Base-by-base conservation (phyloP, 1,140 invertebrate genomes). In the Leptestheria dahalacensis region DNA sequence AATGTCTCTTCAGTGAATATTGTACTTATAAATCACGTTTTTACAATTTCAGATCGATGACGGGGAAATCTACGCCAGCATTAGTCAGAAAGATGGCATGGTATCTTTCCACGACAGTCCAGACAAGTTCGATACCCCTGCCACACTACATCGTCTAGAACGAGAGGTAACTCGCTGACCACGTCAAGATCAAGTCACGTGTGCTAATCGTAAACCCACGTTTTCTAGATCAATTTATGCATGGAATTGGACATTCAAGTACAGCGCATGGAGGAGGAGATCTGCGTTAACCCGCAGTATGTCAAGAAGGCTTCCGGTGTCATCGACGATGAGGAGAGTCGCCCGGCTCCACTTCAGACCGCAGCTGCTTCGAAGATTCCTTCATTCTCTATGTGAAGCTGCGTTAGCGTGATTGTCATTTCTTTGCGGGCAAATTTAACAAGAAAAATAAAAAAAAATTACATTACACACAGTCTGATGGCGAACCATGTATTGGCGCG, bases 71-170 rank as follows among this genome's bases (percentile, higher is more conserved):
- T 96, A 86, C 78, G 94, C 93, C 1, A 88, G 87, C 62, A 97
- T 98, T 56, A 96, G 97, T 76, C 91, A 97, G 74, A 93, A 92
- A 73, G 93, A 97, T 75, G 93, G 93, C 11, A 98, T 97, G 93
- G 93, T 98, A 15, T 77, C 91, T 24, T 97, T 98, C 70, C 83
- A 91, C 63, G 92, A 97, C 70, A 91, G 91, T 75, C 91, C 93
- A 28, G 91, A 97, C 71, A 94, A 93, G 70, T 95, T 91, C 69
- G 87, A 94, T 65, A 88, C 86, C 59, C 84, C 88, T 0, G 77
- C 79, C 61, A 93, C 94, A 77, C 77, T 97, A 63, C 80, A 84
- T 62, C 81, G 85, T 53, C 71, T 97, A 49, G 88, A 96, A 75
- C 81, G 87, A 67, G 74, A 79, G 69, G 77, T 79, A 70, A 65